Conservation (phyloP, 1,140 invertebrate genomes). For the Trichomalopsis sarcophagae region DNA sequence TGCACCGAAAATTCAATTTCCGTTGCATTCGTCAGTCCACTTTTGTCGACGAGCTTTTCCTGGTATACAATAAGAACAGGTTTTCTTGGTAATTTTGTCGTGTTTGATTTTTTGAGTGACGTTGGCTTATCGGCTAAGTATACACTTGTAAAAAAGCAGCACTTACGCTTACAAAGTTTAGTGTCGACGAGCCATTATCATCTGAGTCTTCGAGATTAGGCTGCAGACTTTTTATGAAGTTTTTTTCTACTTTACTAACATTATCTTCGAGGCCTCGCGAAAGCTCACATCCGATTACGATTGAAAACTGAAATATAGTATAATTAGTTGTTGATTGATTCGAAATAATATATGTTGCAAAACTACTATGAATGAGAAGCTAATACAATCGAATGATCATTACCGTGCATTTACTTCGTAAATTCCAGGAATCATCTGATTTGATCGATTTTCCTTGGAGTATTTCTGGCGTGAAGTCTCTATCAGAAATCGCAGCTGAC, state of each 20-base stretch:
- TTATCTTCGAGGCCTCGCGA: background rate
- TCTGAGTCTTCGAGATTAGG: conserved; percentile 24
- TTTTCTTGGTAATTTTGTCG: background rate
- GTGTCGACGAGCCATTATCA: conserved; percentile 14
- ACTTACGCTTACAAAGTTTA: conserved; percentile 38
- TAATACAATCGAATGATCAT: background rate
- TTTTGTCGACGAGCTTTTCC: conserved; percentile 51
- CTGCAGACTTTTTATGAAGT: conserved; percentile 34
- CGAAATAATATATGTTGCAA: background rate
- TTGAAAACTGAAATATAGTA: conserved; percentile 38
- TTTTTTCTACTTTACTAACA: conserved; percentile 26
- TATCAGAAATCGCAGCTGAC: conserved; percentile 35
- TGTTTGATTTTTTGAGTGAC: background rate
- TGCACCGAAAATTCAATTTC: conserved; percentile 58
- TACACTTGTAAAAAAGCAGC: background rate
- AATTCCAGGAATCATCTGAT: conserved; percentile 15
- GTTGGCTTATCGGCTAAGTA: conserved; percentile 16
- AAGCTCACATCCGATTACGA: conserved; percentile 30
- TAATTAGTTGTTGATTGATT: too few relatives aligned
- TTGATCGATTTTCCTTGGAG: conserved; percentile 24
- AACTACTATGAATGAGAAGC: too few relatives aligned
- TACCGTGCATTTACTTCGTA: conserved; percentile 29
- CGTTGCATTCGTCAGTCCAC: conserved; percentile 44
- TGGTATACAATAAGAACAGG: conserved; percentile 24
- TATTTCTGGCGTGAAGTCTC: conserved; percentile 23